These are phyloP conservation scores for Platycnemis pennipes DNA, from an alignment of 2,888 invertebrate genomes.

Conservation along the genomic window DNA sequence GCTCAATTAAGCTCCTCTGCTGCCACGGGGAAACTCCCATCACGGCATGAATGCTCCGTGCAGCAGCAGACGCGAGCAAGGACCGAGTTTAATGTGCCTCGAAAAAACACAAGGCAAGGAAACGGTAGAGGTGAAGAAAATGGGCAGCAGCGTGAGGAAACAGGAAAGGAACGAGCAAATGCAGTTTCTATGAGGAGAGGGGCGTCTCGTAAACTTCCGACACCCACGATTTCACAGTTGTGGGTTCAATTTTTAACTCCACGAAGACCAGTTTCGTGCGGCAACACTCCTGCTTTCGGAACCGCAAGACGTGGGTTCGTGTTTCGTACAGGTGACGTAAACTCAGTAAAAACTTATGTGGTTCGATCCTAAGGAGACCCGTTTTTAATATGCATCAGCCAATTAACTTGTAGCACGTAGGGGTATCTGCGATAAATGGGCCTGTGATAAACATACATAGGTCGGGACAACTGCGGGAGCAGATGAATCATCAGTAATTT, in stretches of 20 bases:
- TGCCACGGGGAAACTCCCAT: slow-evolving; percentile 62
- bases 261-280: no score
- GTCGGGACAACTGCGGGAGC: no score
- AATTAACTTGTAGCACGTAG: no score
- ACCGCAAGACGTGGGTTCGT: no score
- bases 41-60: slow-evolving; percentile 13
- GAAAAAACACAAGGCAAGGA: not conserved
- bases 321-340: no score
- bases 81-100: not conserved
- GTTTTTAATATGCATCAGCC: no score
- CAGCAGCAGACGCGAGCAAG: not conserved
- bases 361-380: no score
- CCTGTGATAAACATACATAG: no score
- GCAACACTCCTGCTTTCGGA: no score
- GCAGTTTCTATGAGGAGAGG: not conserved
- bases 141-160: not conserved
- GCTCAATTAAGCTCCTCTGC: slow-evolving; percentile 57
- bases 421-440: no score
- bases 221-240: not conserved
- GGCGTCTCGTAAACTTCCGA: not conserved
- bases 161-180: not conserved
- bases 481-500: no score
- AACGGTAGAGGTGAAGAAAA: not conserved
- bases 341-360: no score
- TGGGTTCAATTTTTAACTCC: not conserved